phyloP scores from a whole-genome alignment of 2,113 vertebrate genomes.

The Micronisus gabar region DNA sequence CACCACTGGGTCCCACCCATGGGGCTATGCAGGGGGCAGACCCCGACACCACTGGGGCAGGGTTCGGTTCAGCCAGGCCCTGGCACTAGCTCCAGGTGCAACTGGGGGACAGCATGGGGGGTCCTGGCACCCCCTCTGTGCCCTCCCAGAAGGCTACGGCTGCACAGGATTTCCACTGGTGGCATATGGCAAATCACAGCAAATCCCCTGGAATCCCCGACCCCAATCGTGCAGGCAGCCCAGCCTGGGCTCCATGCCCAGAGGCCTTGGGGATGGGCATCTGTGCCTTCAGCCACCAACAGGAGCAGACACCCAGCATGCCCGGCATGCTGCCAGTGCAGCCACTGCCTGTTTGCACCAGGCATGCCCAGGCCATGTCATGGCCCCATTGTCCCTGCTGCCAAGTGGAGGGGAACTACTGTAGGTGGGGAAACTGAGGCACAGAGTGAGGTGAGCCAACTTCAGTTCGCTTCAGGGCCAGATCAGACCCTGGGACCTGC shows the following conservation, averaged over 20 bases:
- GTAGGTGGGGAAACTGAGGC: background rate
- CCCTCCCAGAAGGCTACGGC: background rate
- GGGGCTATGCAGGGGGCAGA: background rate
- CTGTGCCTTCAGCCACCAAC: accelerated
- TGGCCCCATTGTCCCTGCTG: accelerated
- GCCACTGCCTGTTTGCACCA: background rate
- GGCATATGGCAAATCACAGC: background rate
- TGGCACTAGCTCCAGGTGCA: background rate
- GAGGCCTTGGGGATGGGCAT: background rate
- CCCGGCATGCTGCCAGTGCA: accelerated
- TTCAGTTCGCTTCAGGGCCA: background rate
- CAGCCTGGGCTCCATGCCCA: background rate
- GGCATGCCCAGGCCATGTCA: accelerated
- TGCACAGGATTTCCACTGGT: background rate
- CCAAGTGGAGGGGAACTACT: accelerated
- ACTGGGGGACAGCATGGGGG: accelerated
- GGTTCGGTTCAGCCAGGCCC: background rate
- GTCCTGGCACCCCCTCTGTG: accelerated
- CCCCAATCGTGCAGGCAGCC: background rate
- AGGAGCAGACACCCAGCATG: accelerated
- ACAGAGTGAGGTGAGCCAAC: background rate
- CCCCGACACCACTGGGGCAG: accelerated
- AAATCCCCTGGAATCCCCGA: background rate
- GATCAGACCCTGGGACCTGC: background rate
- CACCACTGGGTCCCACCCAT: accelerated